Conservation (phyloP, 2,113 vertebrate species). For the Austrofundulus limnaeus region DNA sequence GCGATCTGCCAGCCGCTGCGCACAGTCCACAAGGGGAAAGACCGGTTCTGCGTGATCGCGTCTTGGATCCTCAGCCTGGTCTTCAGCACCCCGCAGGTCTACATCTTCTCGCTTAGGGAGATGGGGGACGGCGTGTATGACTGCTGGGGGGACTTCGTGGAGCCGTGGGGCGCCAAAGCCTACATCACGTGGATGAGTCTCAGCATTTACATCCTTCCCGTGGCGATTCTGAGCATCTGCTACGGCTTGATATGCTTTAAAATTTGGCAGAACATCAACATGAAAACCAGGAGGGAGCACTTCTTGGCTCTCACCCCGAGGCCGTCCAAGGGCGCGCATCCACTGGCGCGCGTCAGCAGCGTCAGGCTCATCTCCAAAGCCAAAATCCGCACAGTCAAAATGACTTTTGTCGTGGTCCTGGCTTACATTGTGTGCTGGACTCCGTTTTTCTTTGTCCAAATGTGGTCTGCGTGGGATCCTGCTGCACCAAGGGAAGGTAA, state of each 20-base stretch:
- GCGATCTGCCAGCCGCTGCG: conserved; percentile 92
- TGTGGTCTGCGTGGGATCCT: conserved; percentile 97
- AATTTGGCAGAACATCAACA: conserved; percentile 95
- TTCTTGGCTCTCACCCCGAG: conserved; percentile 66
- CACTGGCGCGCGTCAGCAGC: conserved; percentile 89
- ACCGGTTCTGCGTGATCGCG: conserved; percentile 86
- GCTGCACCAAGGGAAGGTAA: conserved; percentile 93
- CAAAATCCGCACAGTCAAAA: conserved; percentile 96
- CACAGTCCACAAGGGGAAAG: conserved; percentile 83
- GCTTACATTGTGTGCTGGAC: conserved; percentile 97
- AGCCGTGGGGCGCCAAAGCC: conserved; percentile 94
- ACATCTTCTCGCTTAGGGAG: conserved; percentile 90
- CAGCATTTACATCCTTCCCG: conserved; percentile 91
- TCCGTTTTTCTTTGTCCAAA: conserved; percentile 97
- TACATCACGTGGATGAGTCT: conserved; percentile 97
- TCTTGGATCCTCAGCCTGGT: conserved; percentile 92
- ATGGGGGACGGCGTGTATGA: conserved; percentile 89
- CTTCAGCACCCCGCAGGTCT: conserved; percentile 89
- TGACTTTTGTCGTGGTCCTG: conserved; percentile 96
- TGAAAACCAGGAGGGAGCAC: conserved; percentile 84
- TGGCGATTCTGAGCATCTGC: conserved; percentile 87
- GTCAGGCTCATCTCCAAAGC: conserved; percentile 94
- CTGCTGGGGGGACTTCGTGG: conserved; percentile 93
- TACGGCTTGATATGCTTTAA: conserved; percentile 96
- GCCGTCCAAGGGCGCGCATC: conserved; percentile 52